Base-by-base conservation (phyloP, 2,797 vertebrate genomes). In the Pachyuromys duprasi region DNA sequence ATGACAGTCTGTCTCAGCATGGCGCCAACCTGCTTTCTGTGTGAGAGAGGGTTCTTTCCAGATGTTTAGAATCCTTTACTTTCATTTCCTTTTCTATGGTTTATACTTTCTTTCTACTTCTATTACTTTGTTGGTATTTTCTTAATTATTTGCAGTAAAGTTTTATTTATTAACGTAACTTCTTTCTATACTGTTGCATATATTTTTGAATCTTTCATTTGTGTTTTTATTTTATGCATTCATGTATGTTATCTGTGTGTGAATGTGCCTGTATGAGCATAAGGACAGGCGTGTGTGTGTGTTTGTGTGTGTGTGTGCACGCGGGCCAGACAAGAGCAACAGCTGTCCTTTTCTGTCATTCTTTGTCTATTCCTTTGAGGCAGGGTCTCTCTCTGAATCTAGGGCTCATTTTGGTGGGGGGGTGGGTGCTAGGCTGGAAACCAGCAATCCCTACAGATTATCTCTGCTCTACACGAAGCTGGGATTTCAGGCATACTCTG, bases 131-230 rank as follows among this genome's bases (percentile, higher is more conserved):
- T 86, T 92, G 31, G 12, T 28, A 26, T 78, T 88, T 91, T 94
- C 65, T 96, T 86, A 28, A 42, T 65, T 26, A 33, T 79, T 89
- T 49, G 12, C 26, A 74, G 69, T 39, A 89, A n/a, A 15, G 14
- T 94, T 75, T 83, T 89, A 79, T 69, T 87, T 94, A 72, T 86
- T 80, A 55, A 78, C 81, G 33, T 74, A 57, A 57, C 14, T 65
- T 78, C 63, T 42, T 93, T 81, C 60, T 55, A 69, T 70, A 67
- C 28, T 69, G 14, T 14, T 89, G 39, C 79, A 86, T 55, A 15
- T 60, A n/a, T 22, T 94, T 72, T 94, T 36, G 36, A 74, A 24
- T 20, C 65, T 76, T 2, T 84, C 18, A 55, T 80, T 67, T 63
- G 0, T 39, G 20, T n/a, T 74, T 49, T 69, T 78, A n/a, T 24